Evolutionary conservation across 2,888 invertebrate species (phyloP).

Genomic region (Protophormia terraenovae): DNA sequence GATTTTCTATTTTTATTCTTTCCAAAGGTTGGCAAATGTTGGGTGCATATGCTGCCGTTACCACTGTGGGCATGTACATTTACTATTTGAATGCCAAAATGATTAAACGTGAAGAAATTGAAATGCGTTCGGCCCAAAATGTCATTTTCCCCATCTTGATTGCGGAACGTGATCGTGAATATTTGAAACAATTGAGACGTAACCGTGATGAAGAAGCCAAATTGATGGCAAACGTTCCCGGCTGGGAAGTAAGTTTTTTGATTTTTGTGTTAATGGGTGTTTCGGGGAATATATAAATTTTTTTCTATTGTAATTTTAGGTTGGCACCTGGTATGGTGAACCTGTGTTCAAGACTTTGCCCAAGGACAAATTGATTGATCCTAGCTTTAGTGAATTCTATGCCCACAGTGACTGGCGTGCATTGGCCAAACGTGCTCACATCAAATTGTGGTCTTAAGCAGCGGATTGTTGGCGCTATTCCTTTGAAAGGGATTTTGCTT

Average conservation of each 20-base stretch:
- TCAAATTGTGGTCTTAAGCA: constrained; percentile 83
- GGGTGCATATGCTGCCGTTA: constrained; percentile 84
- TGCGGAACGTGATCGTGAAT: constrained; percentile 93
- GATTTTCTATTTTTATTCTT: background rate
- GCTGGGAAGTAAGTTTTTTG: constrained; percentile 86
- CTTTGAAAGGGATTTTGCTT: background rate
- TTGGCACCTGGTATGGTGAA: constrained; percentile 93
- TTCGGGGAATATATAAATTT: background rate
- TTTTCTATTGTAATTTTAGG: constrained; percentile 71
- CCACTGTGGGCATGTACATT: constrained; percentile 83
- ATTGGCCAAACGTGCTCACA: constrained; percentile 82
- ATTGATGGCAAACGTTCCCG: constrained; percentile 94
- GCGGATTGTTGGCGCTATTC: background rate
- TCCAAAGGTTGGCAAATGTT: constrained; percentile 84
- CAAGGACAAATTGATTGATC: constrained; percentile 85
- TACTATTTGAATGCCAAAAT: constrained; percentile 84
- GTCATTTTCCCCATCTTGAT: constrained; percentile 89
- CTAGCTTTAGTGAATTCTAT: constrained; percentile 87
- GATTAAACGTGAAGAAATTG: constrained; percentile 84
- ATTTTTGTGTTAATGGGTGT: background rate
- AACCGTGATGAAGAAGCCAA: constrained; percentile 92
- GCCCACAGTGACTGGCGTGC: constrained; percentile 84
- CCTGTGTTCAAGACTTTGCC: constrained; percentile 88
- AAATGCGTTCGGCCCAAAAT: constrained; percentile 89
- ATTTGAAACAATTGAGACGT: constrained; percentile 88